Evolutionary conservation across 1,140 invertebrate species (phyloP).

Genomic region (Diplogasteroides magnus): DNA sequence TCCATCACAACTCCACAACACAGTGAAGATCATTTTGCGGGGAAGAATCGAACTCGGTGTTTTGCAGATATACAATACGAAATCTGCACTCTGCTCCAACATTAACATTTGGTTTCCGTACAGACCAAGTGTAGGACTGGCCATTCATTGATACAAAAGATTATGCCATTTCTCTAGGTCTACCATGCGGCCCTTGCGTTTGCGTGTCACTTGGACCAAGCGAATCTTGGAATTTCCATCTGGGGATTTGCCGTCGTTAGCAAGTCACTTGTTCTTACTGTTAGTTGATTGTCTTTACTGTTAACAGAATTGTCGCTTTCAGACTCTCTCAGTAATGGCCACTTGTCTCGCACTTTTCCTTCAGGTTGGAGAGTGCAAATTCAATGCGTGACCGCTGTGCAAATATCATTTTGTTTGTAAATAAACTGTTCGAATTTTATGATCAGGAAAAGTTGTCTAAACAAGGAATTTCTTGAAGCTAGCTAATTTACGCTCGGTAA

Average conservation of each 20-base stretch:
- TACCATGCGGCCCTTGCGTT: slow-evolving; percentile 30
- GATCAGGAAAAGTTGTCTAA: too few species aligned
- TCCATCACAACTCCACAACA: slow-evolving; percentile 33
- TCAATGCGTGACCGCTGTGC: too few species aligned
- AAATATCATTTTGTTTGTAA: too few species aligned
- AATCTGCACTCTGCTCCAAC: slow-evolving; percentile 22
- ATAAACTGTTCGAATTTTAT: too few species aligned
- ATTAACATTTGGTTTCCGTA: slow-evolving; percentile 24
- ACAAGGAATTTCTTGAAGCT: too few species aligned
- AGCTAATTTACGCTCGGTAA: too few species aligned
- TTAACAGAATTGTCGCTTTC: neutral
- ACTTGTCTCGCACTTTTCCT: neutral
- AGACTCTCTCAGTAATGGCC: neutral
- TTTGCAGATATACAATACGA: slow-evolving; percentile 14
- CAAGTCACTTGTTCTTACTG: slow-evolving; percentile 34
- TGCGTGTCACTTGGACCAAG: slow-evolving; percentile 27
- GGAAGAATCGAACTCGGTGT: neutral
- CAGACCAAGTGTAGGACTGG: slow-evolving; percentile 7
- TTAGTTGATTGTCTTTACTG: slow-evolving; percentile 7
- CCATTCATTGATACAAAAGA: neutral
- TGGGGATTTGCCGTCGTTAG: slow-evolving; percentile 38
- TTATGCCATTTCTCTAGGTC: slow-evolving; percentile 1
- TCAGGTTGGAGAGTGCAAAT: neutral
- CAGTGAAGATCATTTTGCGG: slow-evolving; percentile 6
- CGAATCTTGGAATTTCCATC: slow-evolving; percentile 34